Evolutionary conservation across 2,113 vertebrate species (phyloP), one percentile per base, ranked within the genome.

Genomic region (Edolisoma coerulescens): DNA sequence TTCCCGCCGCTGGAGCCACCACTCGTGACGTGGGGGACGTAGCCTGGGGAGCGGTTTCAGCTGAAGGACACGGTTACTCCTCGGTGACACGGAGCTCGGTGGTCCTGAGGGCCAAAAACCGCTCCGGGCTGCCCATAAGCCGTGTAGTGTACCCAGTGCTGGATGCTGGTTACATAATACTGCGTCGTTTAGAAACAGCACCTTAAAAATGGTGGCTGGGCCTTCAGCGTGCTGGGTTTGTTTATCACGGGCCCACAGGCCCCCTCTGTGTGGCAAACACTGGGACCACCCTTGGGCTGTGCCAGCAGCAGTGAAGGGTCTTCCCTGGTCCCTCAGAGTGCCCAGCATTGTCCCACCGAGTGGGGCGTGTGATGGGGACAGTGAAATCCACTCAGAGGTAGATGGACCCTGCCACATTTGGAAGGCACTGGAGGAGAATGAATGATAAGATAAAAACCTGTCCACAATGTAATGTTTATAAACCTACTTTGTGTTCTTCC

Each of bases 331-430:
- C 41, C 19, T n/a, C 30, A 13, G 23, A 18, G 37, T 0, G 0
- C 12, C 9, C 0, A 1, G 26, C 37, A 16, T 8, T 16, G 7
- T 68, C 17, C 39, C 30, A 5, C 4, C 13, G 0, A 10, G 6
- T 3, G 11, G 23, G 20, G 1, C 21, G 13, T 39, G 56, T 7
- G 33, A 22, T 0, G 0, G 45, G 54, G 28, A 49, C 74, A 13
- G 41, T 0, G 0, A 76, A 49, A 33, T 11, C 21, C 5, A 2
- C n/a, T 11, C 0, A 0, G 13, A 19, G 35, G 19, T 22, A 4
- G 7, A 37, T 0, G 9, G 54, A 49, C 20, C 9, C 53, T 53
- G 17, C 8, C 12, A 6, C 12, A 15, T 30, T 17, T 59, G 65
- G 41, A 65, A 52, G 69, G 52, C 45, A 4, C 32, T 18, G 27